Percentiles rank a stretch among this genome's conserved stretches.
phyloP scores from a whole-genome alignment of 2,113 vertebrate genomes.

The Nerophis ophidion region DNA sequence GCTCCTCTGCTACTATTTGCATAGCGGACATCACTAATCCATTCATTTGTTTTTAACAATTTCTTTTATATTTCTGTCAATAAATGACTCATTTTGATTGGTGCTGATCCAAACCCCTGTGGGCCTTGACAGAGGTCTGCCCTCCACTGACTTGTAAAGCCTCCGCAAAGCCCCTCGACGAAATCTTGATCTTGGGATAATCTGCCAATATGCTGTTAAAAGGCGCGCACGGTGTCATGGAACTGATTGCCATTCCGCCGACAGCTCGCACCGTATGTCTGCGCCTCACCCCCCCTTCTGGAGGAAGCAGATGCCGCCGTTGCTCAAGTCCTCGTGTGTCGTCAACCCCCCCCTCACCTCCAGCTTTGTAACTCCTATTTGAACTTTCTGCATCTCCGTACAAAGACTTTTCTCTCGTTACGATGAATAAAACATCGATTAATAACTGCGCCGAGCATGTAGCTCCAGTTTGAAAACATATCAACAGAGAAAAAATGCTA shows the following conservation, averaged over 20 bases:
- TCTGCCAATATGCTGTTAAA: not conserved
- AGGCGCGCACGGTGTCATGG: slow-evolving; percentile 3
- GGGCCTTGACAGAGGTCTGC: no score
- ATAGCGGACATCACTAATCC: no score
- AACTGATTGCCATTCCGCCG: slow-evolving; percentile 3
- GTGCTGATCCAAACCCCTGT: no score
- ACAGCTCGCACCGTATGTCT: slow-evolving; percentile 40
- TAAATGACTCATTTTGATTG: no score
- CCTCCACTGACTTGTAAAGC: no score
- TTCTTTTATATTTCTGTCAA: no score
- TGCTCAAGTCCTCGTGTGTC: slow-evolving; percentile 41
- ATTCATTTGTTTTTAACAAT: no score
- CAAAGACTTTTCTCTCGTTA: slow-evolving; percentile 1
- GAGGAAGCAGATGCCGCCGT: slow-evolving; percentile 40
- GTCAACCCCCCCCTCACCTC: slow-evolving; percentile 19
- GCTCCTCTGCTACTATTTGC: no score
- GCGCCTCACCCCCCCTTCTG: slow-evolving; percentile 20
- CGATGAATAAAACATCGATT: not conserved
- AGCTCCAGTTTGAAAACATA: slow-evolving; percentile 5
- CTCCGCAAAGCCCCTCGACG: no score
- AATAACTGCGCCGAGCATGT: not conserved
- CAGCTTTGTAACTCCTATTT: slow-evolving; percentile 19
- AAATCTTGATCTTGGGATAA: not conserved
- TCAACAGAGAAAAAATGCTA: slow-evolving; percentile 6
- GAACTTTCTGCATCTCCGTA: slow-evolving; percentile 7